Evolutionary conservation across 2,888 invertebrate genomes (phyloP).

Genomic region (Dasysyrphus albostriatus): DNA sequence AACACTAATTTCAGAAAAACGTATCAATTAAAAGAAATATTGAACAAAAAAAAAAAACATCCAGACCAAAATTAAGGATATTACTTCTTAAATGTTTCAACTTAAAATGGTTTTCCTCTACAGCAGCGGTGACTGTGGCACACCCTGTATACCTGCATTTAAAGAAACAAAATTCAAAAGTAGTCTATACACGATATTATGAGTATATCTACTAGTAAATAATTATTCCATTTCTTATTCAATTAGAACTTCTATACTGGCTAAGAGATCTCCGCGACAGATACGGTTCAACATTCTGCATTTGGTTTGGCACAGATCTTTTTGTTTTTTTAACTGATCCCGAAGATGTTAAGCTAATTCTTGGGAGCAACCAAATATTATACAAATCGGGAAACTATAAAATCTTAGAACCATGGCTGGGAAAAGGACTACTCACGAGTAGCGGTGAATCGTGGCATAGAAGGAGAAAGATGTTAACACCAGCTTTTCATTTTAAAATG

Average conservation of each 20-base stretch:
- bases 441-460: constrained; percentile 86
- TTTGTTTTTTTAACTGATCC: constrained; percentile 81
- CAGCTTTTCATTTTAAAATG: constrained; percentile 92
- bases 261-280: constrained; percentile 78
- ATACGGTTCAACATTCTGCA: constrained; percentile 81
- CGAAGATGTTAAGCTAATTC: constrained; percentile 80
- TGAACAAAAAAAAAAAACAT: too few relatives aligned
- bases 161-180: too few relatives aligned
- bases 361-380: constrained; percentile 80
- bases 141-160: too few relatives aligned
- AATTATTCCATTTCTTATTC: background rate
- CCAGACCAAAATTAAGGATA: too few relatives aligned
- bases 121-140: too few relatives aligned
- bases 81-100: too few relatives aligned
- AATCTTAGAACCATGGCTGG: constrained; percentile 80
- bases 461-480: constrained; percentile 90
- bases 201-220: background rate
- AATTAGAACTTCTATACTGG: constrained; percentile 81
- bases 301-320: constrained; percentile 82
- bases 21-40: too few relatives aligned
- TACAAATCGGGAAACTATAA: constrained; percentile 80
- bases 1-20: too few relatives aligned
- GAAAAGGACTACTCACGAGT: constrained; percentile 81
- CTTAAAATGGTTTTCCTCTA: too few relatives aligned
- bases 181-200: too few relatives aligned